Percentiles rank a stretch among this genome's conserved stretches.
These are phyloP conservation scores for Zeus faber DNA, from an alignment of 2,113 vertebrate genomes.

Conservation along the genomic window DNA sequence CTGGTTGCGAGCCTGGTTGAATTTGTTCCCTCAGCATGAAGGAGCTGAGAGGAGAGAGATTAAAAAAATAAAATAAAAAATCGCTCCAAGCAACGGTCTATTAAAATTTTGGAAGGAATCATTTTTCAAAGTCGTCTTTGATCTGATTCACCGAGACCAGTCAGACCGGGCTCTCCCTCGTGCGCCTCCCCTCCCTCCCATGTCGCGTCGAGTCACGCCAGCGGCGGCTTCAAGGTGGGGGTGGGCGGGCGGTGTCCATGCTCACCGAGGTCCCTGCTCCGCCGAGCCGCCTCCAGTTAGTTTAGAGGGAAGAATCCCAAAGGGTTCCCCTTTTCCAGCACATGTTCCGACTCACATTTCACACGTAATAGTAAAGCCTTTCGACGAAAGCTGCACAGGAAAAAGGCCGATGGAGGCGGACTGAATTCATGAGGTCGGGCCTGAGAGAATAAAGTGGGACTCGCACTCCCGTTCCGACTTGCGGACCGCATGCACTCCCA, in stretches of 20 bases:
- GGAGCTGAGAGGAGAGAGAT: slow-evolving; percentile 15
- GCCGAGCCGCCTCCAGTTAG: neutral
- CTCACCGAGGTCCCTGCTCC: neutral
- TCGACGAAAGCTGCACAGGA: no score
- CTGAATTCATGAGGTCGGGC: no score
- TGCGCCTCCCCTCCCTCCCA: no score
- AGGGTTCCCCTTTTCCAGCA: slow-evolving; percentile 14
- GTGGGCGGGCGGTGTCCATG: neutral
- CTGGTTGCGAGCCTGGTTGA: no score
- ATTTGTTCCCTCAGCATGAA: slow-evolving; percentile 41
- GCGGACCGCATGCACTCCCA: no score
- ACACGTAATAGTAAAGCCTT: no score
- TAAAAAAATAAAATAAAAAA: slow-evolving; percentile 4
- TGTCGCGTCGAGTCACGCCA: no score
- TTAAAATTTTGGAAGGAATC: no score
- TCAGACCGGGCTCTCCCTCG: slow-evolving; percentile 16
- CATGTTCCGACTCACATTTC: slow-evolving; percentile 25
- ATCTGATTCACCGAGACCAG: slow-evolving; percentile 31
- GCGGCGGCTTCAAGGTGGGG: slow-evolving; percentile 15
- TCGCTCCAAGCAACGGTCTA: no score
- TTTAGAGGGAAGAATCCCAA: slow-evolving; percentile 28
- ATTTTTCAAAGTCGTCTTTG: slow-evolving; percentile 16
- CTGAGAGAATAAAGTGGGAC: no score
- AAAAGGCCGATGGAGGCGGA: no score
- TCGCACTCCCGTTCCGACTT: no score